Evolutionary conservation across 2,113 vertebrate genomes (phyloP), one percentile per base, ranked within the genome.

Genomic region (Oplegnathus fasciatus): DNA sequence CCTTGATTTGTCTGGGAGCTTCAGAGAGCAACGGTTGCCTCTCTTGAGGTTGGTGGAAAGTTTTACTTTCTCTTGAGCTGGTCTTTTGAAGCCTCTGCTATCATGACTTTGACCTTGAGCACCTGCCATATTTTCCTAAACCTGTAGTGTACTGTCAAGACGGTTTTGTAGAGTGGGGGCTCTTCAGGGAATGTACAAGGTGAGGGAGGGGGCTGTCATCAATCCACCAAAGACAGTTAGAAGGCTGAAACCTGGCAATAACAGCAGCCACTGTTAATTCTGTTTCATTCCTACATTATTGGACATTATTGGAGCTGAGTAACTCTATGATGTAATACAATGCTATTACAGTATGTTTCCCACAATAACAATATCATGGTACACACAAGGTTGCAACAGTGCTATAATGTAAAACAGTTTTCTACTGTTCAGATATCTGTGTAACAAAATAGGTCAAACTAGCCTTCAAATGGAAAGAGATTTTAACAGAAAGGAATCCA

Each of bases 1-100:
- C 26, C 0, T 17, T 26, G 37, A 10, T 5, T 0, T 15, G 11
- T 0, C 0, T 18, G 0, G 32, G 0, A 0, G 1, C 6, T 1
- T 32, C 34, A 1, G 4, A 24, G 64, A 1, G 37, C 3, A 10
- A 28, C 0, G 0, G 20, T 11, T 64, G 26, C 1, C 0, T 54
- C 30, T 77, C 71, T 18, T 26, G n/a, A 0, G 11, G 52, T 11
- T 68, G 32, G 13, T 17, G 61, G 37, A 20, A 34, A 6, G 1
- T 0, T n/a, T 55, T 18, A 0, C 34, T 61, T 2, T 46, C 3
- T n/a, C n/a, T 14, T 1, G 24, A 52, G 42, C 52, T 24, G 24
- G 15, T 22, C 1, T 72, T 14, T 22, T 48, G 9, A 37, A 14
- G 34, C 7, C 1, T 0, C 0, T 17, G 46, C 7, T 4, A 44